Conservation (phyloP, 37 sponge, comb jelly and placozoan species). For the Aphrocallistes beatrix region DNA sequence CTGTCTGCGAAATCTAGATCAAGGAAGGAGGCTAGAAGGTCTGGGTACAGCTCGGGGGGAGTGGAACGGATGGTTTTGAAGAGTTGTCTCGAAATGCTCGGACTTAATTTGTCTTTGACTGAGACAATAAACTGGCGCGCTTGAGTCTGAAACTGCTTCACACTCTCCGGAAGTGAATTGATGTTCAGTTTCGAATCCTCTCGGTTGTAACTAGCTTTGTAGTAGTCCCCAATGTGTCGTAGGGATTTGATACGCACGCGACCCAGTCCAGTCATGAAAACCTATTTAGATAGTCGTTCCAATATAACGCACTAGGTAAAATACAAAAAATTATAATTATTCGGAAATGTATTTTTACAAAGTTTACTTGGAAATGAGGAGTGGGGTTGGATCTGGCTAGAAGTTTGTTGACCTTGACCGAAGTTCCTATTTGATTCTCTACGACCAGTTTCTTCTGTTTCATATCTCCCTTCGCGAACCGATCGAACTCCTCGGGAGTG, state of each 20-base stretch:
- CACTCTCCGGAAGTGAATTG: not conserved
- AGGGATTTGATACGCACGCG: not conserved
- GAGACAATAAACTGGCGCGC: not conserved
- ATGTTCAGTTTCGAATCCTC: not conserved
- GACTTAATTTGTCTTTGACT: not conserved
- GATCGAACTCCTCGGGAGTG: not conserved
- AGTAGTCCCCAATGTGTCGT: not conserved
- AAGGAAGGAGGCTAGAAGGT: not conserved
- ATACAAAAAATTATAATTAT: too few relatives aligned
- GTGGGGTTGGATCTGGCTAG: not conserved
- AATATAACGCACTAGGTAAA: too few relatives aligned
- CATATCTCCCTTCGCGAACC: not conserved
- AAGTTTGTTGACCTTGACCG: conserved; percentile 2
- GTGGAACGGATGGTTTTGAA: not conserved
- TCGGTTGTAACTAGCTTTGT: not conserved
- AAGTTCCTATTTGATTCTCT: not conserved
- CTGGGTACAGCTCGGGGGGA: not conserved
- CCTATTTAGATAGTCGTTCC: too few relatives aligned
- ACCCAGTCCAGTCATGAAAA: not conserved
- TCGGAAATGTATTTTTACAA: too few relatives aligned
- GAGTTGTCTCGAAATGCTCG: not conserved
- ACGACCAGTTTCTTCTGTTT: not conserved
- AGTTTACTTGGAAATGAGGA: not conserved
- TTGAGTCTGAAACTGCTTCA: not conserved
- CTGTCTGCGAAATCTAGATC: not conserved